Evolutionary conservation across 2,888 invertebrate species (phyloP), one percentile per base, ranked within the genome.

Genomic region (Zhengitettix transpicula): DNA sequence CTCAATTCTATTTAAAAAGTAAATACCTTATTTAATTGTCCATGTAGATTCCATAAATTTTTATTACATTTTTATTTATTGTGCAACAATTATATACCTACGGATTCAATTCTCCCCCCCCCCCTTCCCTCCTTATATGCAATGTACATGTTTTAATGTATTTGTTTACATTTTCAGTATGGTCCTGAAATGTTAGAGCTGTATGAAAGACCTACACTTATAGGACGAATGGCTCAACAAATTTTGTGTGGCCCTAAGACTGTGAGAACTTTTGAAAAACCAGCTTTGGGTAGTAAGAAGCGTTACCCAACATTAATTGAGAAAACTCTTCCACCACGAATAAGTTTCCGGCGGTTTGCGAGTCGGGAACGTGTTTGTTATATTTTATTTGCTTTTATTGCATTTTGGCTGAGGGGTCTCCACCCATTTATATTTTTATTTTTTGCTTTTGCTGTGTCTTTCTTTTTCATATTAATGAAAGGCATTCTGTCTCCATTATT

Each of bases 341-440:
- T 88, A 10, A 84, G 84, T 55, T 71, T 89, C 55, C 77, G 90
- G 52, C 73, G 77, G 56, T 74, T 86, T 15, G 88, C 85, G 9
- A 82, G 81, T 57, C 80, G 85, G 65, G 75, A 77, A 51, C 79
- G 81, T 59, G 69, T 84, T 41, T 67, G 76, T 1, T 80, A 79
- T 73, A 66, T 83, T 42, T 68, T 71, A 7, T 59, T 82, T 0
- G 79, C 82, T 3, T 76, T 77, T 57, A 64, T 80, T 10, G 52
- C 80, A 5, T 75, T 77, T 51, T 78, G 76, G 72, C 65, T 78
- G 52, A 74, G 79, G 58, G 80, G 81, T 54, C 80, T 75, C 63
- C 76, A 77, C 61, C 71, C 75, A n/a, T 62, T 75, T n/a, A 71
- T 73, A 52, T 81, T 79, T 66, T 28, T 28, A 28, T 28, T 28